Evolutionary conservation across 2,113 vertebrate genomes (phyloP), one percentile per base, ranked within the genome.

Genomic region (Candoia aspera): DNA sequence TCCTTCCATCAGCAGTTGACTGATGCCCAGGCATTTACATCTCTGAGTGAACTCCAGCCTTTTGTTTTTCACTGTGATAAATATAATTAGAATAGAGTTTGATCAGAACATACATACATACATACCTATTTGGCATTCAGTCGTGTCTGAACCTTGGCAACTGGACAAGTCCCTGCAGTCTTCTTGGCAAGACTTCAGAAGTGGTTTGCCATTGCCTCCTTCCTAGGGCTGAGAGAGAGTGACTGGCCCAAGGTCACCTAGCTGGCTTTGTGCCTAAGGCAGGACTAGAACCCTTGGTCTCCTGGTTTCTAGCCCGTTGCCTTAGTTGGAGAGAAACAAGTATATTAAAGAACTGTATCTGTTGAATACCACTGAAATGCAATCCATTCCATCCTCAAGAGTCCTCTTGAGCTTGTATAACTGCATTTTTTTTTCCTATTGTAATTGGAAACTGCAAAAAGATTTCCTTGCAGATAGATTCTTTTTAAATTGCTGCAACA

Each of bases 281-380:
- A 3, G 42, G 42, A 42, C 42, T 42, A 42, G 42, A 42, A 2
- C 42, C 3, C 42, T 2, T 3, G 42, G 42, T 42, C 42, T 42
- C 42, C 42, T 42, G 42, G 42, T 42, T 42, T 42, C 42, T 42
- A 42, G 42, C 42, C 42, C 3, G 42, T 42, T 42, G 42, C 42
- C 42, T 49, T 49, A 49, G 59, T 21, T 0, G 0, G 59, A 54
- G 90, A 33, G 17, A 89, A 62, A 90, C n/a, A 42, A 54, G 26
- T 42, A 93, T 94, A 58, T 88, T 86, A 93, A 84, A 90, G 57
- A 84, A 89, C 83, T 93, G 58, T 33, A 93, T 93, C 55, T 79
- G 60, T 8, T 93, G 93, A 0, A 0, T 89, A 64, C 86, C 24
- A 26, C 58, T 93, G 89, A 93, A 93, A 91, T 53, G 37, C 90